Base-by-base conservation (phyloP, 2,113 vertebrate genomes). In the Lepidothrix coronata region DNA sequence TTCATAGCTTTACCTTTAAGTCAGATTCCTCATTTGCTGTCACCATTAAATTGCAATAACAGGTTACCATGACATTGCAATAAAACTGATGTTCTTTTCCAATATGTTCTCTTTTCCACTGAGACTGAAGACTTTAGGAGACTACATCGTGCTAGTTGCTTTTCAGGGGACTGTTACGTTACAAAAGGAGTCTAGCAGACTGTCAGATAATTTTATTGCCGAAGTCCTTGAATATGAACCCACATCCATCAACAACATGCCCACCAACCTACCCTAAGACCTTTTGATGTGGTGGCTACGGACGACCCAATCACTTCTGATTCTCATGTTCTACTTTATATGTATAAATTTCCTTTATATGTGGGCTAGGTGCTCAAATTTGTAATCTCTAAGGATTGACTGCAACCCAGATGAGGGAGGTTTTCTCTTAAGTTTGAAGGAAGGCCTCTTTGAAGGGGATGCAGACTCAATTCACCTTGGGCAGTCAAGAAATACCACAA, bases 81-180 rank as follows among this genome's bases (percentile, higher is more conserved):
- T 65, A 70, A 86, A 10, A 58, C 6, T 37, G 20, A 66, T 35
- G 27, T 28, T 81, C 28, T 91, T 77, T 77, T 41, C 28, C 46
- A 66, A 3, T 31, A 49, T 8, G 7, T 74, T 82, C 23, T 62
- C 37, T 79, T 66, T 91, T 76, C 54, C 44, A 43, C 30, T 12
- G 15, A 70, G 28, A 57, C 7, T 0, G 2, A 93, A 81, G 35
- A 59, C 20, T 0, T 0, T 30, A 59, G 59, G 33, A 88, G 9
- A 48, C 20, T 31, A 35, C 23, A 24, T 65, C 35, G 20, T 61
- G 22, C 20, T 63, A 41, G 37, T 8, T 24, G 24, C 23, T 68
- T 77, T 87, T 70, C 39, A 37, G 72, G 11, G 17, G 7, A 49
- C 33, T 37, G 39, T 30, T 68, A 12, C 13, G 4, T 72, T 43